Evolutionary conservation across 2,888 invertebrate species (phyloP).

Genomic region (Diogma glabrata): DNA sequence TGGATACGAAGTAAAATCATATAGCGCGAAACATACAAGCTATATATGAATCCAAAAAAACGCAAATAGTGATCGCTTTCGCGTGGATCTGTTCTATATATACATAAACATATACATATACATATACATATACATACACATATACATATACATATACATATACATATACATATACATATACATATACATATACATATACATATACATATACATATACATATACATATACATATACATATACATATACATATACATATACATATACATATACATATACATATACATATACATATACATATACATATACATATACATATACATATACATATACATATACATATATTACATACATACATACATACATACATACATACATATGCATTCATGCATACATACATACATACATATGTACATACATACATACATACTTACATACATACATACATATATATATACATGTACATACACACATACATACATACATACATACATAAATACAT

Average conservation of each 20-base stretch:
- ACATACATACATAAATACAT: neutral
- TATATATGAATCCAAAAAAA: too few relatives aligned
- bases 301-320: slow-evolving; percentile 1
- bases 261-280: slow-evolving; percentile 1
- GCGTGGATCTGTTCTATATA: too few relatives aligned
- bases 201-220: neutral
- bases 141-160: neutral
- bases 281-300: neutral
- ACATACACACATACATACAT: neutral
- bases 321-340: slow-evolving; percentile 2
- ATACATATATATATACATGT: neutral
- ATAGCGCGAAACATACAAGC: too few relatives aligned
- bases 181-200: neutral
- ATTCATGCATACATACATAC: neutral
- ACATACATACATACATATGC: neutral
- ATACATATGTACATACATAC: slow-evolving; percentile 6
- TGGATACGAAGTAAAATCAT: too few relatives aligned
- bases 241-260: neutral
- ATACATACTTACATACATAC: slow-evolving; percentile 4
- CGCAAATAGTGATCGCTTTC: too few relatives aligned
- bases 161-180: neutral
- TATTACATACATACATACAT: neutral
- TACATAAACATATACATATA: too few relatives aligned
- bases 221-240: slow-evolving; percentile 1
- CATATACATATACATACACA: neutral